phyloP scores from a whole-genome alignment of 2,113 vertebrate species.

The Brienomyrus brachyistius region DNA sequence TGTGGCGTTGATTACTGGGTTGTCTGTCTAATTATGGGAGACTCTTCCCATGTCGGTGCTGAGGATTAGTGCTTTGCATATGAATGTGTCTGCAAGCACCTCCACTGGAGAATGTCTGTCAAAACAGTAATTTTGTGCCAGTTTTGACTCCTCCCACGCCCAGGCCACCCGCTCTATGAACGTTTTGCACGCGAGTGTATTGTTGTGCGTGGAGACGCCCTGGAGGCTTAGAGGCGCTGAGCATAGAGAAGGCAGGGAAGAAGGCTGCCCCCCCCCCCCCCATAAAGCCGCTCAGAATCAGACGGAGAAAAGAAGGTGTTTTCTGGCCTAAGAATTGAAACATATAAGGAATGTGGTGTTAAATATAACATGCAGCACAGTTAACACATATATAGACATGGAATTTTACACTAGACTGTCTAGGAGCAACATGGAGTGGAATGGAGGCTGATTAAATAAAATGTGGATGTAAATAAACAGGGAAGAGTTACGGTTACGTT shows the following conservation, averaged over 20 bases:
- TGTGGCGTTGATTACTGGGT: not conserved
- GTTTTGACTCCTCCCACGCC: not conserved
- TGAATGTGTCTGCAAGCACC: not conserved
- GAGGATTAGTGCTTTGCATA: not conserved
- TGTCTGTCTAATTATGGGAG: not conserved
- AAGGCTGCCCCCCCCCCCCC: not conserved
- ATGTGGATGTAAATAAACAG: not conserved
- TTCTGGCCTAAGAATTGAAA: not conserved
- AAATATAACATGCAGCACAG: not conserved
- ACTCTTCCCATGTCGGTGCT: not conserved
- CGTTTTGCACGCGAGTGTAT: not conserved
- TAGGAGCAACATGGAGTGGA: not conserved
- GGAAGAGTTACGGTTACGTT: not conserved
- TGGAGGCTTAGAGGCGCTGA: not conserved
- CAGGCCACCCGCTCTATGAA: not conserved
- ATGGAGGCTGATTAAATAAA: not conserved
- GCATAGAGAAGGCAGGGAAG: not conserved
- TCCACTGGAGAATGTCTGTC: not conserved
- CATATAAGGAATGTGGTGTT: not conserved
- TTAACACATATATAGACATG: not conserved
- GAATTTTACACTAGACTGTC: not conserved
- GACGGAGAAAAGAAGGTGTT: not conserved
- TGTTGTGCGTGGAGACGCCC: not conserved
- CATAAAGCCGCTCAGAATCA: not conserved
- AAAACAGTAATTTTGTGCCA: not conserved